Evolutionary conservation across 1,140 invertebrate species (phyloP), one percentile per base, ranked within the genome.

Genomic region (Proales similis): DNA sequence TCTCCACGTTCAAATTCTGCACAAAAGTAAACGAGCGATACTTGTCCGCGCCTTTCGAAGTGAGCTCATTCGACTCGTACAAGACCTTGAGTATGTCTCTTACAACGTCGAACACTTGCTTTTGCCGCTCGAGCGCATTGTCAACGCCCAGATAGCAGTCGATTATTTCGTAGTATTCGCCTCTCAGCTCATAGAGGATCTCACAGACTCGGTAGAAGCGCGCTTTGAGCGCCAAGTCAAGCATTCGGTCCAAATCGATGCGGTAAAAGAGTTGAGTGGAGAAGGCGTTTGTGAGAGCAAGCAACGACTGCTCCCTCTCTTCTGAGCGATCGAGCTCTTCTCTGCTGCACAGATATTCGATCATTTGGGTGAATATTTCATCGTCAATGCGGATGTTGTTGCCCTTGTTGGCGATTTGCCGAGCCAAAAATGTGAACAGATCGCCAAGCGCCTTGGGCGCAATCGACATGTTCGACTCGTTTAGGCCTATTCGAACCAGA

Each of bases 251-350:
- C 57, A 76, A 73, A 48, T 80, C 75, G 76, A 82, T 83, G 69
- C 20, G 74, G 70, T 3, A 87, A 68, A 65, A 84, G 84, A 42
- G 84, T 82, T 61, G 57, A 29, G 19, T 46, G 26, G 19, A 61
- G 2, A 61, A 29, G 14, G 14, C 22, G 26, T 61, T 45, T 32
- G 47, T 26, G 1, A 61, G 17, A 70, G 86, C 84, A 48, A 90
- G 72, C 69, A 88, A 77, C 4, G 86, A 84, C 67, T 86, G 85
- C 71, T 91, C 86, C 46, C 85, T 77, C 68, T 89, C 86, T 65
- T 83, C 81, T 57, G 81, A 77, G 43, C 81, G 75, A 36, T 80
- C 75, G 47, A 36, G 22, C 63, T 79, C 76, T 67, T 81, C 74
- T 63, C 76, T 68, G 11, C 45, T 57, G 22, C 51, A 57, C 24